phyloP scores from a whole-genome alignment of 2,888 invertebrate genomes.

The Spicauda simplicius region DNA sequence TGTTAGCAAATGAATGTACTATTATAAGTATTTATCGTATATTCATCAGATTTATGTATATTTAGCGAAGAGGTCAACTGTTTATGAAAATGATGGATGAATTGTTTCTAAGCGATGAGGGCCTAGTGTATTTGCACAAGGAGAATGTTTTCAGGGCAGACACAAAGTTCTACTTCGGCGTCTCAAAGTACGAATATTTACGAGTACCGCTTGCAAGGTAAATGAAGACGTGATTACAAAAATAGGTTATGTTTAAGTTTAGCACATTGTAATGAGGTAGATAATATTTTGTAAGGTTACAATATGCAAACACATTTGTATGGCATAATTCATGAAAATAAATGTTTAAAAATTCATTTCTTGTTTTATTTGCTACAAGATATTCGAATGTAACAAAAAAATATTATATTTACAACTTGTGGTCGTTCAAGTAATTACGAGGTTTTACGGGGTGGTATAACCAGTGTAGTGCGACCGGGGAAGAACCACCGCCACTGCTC shows the following conservation, averaged over 20 bases:
- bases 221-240: slow-evolving; percentile 75
- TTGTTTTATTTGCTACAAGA: slow-evolving; percentile 33
- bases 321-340: slow-evolving; percentile 83
- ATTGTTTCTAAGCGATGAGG: slow-evolving; percentile 10
- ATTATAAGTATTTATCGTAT: slow-evolving; percentile 34
- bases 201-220: slow-evolving; percentile 76
- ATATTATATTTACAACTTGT: too few relatives aligned
- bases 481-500: too few relatives aligned
- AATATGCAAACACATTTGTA: slow-evolving; percentile 82
- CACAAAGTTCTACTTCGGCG: slow-evolving; percentile 39
- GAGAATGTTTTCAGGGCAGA: slow-evolving; percentile 43
- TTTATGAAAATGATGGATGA: slow-evolving; percentile 1
- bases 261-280: slow-evolving; percentile 81
- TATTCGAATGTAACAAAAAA: too few relatives aligned
- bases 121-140: slow-evolving; percentile 58
- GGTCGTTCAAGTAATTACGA: too few relatives aligned
- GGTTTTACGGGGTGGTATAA: too few relatives aligned
- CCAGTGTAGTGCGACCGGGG: too few relatives aligned
- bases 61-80: slow-evolving; percentile 22
- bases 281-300: slow-evolving; percentile 80
- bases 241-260: slow-evolving; percentile 81
- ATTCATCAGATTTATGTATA: slow-evolving; percentile 29
- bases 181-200: slow-evolving; percentile 49
- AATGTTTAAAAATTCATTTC: slow-evolving; percentile 72
- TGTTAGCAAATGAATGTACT: slow-evolving; percentile 17